Evolutionary conservation across 1,140 invertebrate genomes (phyloP).

Genomic region (Tetramorium parvispinum): DNA sequence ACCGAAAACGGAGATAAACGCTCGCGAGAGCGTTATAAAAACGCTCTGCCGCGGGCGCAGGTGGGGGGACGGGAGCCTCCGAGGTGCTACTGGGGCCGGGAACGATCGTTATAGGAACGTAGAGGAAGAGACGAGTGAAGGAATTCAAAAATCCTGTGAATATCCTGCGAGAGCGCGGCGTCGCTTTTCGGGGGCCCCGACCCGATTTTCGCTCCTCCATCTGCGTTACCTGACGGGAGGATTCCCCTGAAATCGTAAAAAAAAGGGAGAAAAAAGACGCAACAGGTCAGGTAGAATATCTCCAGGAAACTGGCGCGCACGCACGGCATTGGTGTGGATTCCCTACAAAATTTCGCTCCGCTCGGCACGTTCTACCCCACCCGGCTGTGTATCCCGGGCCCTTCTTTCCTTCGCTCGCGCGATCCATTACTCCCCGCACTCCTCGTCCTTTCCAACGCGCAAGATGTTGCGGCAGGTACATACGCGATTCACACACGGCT

Average conservation of each 20-base stretch:
- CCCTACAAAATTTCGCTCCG: constrained; percentile 76
- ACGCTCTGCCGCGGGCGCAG: constrained; percentile 62
- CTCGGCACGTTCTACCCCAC: constrained; percentile 30
- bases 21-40: constrained; percentile 72
- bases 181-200: constrained; percentile 53
- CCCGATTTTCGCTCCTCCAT: constrained; percentile 69
- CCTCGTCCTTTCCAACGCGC: constrained; percentile 34
- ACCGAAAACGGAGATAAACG: constrained; percentile 65
- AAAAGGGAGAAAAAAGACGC: constrained; percentile 62
- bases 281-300: constrained; percentile 73
- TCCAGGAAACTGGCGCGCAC: constrained; percentile 25
- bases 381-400: background rate
- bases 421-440: constrained; percentile 54
- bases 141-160: constrained; percentile 76
- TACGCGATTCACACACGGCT: constrained; percentile 31
- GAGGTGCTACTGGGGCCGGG: constrained; percentile 34
- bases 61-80: constrained; percentile 63
- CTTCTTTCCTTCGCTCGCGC: constrained; percentile 25
- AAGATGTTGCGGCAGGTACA: constrained; percentile 65
- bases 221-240: constrained; percentile 78
- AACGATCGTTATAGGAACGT: constrained; percentile 47
- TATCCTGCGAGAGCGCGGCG: constrained; percentile 57
- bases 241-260: constrained; percentile 75
- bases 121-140: constrained; percentile 63
- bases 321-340: constrained; percentile 71